Percentiles rank a stretch among this genome's conserved stretches.
phyloP scores from a whole-genome alignment of 2,113 vertebrate genomes.

The Mugil cephalus region DNA sequence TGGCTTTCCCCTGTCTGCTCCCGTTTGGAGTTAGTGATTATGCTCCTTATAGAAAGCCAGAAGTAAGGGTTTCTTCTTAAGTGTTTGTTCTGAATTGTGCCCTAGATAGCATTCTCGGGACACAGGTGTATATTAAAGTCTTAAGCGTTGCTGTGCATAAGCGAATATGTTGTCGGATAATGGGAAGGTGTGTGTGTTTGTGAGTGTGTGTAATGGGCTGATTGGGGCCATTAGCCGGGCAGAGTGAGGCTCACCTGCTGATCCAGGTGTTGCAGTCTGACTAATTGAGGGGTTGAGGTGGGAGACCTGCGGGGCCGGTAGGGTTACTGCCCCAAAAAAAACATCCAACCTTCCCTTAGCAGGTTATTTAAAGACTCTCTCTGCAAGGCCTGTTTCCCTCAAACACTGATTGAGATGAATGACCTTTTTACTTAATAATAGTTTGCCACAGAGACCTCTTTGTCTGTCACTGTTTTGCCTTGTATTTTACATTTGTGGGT shows the following conservation, averaged over 20 bases:
- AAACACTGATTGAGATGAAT: slow-evolving; percentile 38
- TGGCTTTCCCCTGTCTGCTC: slow-evolving; percentile 48
- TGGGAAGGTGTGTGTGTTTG: slow-evolving; percentile 43
- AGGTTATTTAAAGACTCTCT: slow-evolving; percentile 34
- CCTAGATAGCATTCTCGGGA: slow-evolving; percentile 46
- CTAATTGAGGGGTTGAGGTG: slow-evolving; percentile 74
- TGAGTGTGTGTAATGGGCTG: slow-evolving; percentile 58
- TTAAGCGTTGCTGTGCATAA: slow-evolving; percentile 48
- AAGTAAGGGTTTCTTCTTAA: slow-evolving; percentile 52
- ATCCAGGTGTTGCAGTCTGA: slow-evolving; percentile 79
- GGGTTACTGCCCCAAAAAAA: slow-evolving; percentile 44
- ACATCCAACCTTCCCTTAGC: slow-evolving; percentile 4
- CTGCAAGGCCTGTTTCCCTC: slow-evolving; percentile 31
- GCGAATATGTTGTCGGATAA: slow-evolving; percentile 48
- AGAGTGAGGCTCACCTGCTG: slow-evolving; percentile 74
- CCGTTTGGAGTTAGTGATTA: slow-evolving; percentile 28
- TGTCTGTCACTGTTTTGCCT: slow-evolving; percentile 20
- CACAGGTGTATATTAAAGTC: slow-evolving; percentile 67
- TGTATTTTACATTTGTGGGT: slow-evolving; percentile 48
- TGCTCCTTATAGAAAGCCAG: slow-evolving; percentile 40
- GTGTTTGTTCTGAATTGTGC: slow-evolving; percentile 46
- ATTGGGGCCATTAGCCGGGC: slow-evolving; percentile 72
- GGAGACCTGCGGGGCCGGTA: slow-evolving; percentile 55
- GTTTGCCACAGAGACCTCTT: slow-evolving; percentile 12
- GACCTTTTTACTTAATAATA: slow-evolving; percentile 38